These are phyloP conservation scores for Epizoanthus rinbou DNA, from an alignment of 92 coral and sea anemone genomes.

Conservation along the genomic window DNA sequence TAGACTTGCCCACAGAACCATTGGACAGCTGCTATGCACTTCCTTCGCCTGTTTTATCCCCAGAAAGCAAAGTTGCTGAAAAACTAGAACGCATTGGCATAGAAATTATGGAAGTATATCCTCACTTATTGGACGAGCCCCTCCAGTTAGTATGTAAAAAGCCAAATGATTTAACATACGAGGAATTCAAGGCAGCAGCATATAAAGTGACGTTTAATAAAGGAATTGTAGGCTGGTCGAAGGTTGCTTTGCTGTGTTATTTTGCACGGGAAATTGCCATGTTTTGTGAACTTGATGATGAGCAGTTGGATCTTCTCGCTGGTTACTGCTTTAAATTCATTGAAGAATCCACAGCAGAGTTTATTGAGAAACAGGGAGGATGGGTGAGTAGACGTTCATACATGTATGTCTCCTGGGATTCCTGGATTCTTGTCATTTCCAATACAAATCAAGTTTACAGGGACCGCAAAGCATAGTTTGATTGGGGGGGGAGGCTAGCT, in stretches of 20 bases:
- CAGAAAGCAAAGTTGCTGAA: constrained; percentile 95
- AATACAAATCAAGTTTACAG: too few species aligned
- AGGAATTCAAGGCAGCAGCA: constrained; percentile 84
- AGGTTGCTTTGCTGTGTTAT: constrained; percentile 88
- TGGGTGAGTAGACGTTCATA: constrained; percentile 92
- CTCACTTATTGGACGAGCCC: constrained; percentile 85
- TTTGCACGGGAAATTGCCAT: constrained; percentile 96
- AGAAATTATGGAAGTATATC: constrained; percentile 81
- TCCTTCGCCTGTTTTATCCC: constrained; percentile 92
- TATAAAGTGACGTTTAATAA: constrained; percentile 79
- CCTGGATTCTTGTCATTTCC: too few species aligned
- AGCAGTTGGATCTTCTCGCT: constrained; percentile 80
- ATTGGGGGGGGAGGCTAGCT: too few species aligned
- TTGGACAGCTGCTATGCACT: constrained; percentile 37
- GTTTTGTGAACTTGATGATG: constrained; percentile 77
- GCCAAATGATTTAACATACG: constrained; percentile 71
- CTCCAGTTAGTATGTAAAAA: constrained; percentile 62
- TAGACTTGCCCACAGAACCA: constrained; percentile 55
- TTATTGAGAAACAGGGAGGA: constrained; percentile 97
- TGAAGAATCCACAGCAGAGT: constrained; percentile 89
- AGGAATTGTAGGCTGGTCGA: constrained; percentile 94
- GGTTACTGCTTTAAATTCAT: constrained; percentile 88
- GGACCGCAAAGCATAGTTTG: too few species aligned
- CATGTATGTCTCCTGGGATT: too few species aligned
- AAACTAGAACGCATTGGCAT: constrained; percentile 87